Percentiles rank a stretch among this genome's conserved stretches.
phyloP scores from a whole-genome alignment of 2,888 invertebrate species.

The Phasia obesa region DNA sequence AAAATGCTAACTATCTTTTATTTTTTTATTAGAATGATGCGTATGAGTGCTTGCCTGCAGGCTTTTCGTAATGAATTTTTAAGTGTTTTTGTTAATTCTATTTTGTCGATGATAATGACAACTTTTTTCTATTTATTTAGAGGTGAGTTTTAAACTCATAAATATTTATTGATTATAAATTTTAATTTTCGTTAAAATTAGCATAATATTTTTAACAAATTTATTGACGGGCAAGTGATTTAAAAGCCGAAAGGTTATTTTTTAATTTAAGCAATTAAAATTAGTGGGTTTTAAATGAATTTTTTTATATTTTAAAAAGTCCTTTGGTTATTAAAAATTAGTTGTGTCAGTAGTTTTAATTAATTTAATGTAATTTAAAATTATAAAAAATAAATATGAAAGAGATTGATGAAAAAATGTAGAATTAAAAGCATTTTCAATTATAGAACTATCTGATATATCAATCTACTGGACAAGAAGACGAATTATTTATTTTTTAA shows the following conservation, averaged over 20 bases:
- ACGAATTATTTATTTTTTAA: not conserved
- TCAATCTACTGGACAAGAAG: too few species aligned
- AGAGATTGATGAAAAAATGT: too few species aligned
- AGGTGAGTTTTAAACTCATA: constrained; percentile 65
- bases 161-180: constrained; percentile 70
- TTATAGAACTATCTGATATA: too few species aligned
- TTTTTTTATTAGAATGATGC: not conserved
- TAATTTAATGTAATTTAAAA: not conserved
- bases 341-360: not conserved
- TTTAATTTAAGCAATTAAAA: constrained; percentile 39
- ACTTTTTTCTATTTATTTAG: constrained; percentile 17
- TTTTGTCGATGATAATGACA: constrained; percentile 28
- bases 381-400: not conserved
- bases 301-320: not conserved
- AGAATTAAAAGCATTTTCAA: too few species aligned
- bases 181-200: constrained; percentile 30
- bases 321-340: not conserved
- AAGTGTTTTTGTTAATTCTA: constrained; percentile 54
- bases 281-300: constrained; percentile 22
- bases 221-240: constrained; percentile 19
- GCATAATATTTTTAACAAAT: constrained; percentile 9
- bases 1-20: too few species aligned
- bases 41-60: not conserved
- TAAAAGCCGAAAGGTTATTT: not conserved
- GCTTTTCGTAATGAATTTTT: constrained; percentile 61